Base-by-base conservation (phyloP, 2,888 invertebrate genomes). In the Pollenia amentaria region DNA sequence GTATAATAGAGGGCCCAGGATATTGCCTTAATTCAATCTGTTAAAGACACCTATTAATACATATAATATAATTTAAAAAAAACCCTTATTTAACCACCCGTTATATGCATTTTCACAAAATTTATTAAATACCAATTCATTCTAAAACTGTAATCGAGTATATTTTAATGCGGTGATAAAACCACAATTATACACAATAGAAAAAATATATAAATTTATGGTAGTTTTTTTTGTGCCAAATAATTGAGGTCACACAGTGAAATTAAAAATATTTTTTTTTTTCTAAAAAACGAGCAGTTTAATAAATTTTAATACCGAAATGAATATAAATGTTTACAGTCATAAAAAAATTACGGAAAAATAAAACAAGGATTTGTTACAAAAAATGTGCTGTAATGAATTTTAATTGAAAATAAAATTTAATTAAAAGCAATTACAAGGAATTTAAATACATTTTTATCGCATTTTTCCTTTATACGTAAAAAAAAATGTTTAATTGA, bases 131-230 rank as follows among this genome's bases (percentile, higher is more conserved):
- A 62, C 12, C 11, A 60, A 38, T 14, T 40, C 4, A 4, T 16
- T 40, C 10, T 29, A 38, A 69, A 29, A 21, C 18, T 21, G 1
- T 48, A 40, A 29, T 29, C 16, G 42, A 72, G 53, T 64, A 55
- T 18, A 65, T 70, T 70, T 77, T 55, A 77, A 64, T 70, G 77
- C 65, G 21, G 62, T 64, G 70, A 48, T 77, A 64, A 64, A 83
- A 77, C 76, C 83, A 70, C 83, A 83, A 72, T 77, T 83, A 55
- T 21, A 70, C 76, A 70, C 69, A 46, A 64, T 64, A 18, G 53
- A 77, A 60, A 72, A n/a, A 57, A 81, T 75, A 57, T 10, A 51
- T 29, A 29, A 76, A 64, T 77, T 65, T 77, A 70, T 64, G 38
- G 51, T 70, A 60, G 8, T 46, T n/a, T 64, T n/a, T 64, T 51